A percentile compares a stretch with the other conserved stretches of the same genome.
Conservation (phyloP, 2,888 invertebrate genomes). For the Pandemis cinnamomeana region DNA sequence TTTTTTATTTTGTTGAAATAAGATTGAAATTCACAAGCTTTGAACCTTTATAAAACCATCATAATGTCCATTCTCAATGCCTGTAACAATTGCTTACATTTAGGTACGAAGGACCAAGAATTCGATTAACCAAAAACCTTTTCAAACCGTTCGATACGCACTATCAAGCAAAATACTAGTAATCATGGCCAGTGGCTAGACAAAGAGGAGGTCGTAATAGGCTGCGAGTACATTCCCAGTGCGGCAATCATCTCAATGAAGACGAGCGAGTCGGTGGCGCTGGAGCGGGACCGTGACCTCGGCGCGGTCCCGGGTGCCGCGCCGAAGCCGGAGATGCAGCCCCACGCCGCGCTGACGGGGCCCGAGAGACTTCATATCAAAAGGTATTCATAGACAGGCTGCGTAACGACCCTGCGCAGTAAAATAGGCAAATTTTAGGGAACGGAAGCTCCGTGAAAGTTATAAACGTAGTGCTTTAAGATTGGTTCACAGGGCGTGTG, state of each 20-base stretch:
- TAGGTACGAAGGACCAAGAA: not conserved
- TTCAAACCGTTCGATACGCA: not conserved
- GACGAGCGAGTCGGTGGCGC: slow-evolving; percentile 34
- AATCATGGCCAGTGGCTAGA: slow-evolving; percentile 28
- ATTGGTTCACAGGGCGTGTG: not conserved
- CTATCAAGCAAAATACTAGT: slow-evolving; percentile 13
- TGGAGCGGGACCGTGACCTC: slow-evolving; percentile 24
- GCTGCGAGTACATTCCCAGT: slow-evolving; percentile 20
- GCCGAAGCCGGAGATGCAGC: not conserved
- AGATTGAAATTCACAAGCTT: not conserved
- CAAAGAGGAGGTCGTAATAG: slow-evolving; percentile 18
- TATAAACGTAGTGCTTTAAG: not conserved
- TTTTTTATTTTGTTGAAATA: no score
- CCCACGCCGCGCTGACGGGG: not conserved
- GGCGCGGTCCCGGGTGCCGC: slow-evolving; percentile 1
- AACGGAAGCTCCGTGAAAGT: not conserved
- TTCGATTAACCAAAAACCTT: not conserved
- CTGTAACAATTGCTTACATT: not conserved
- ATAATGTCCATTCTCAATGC: not conserved
- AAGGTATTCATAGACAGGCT: slow-evolving; percentile 25
- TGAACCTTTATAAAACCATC: not conserved
- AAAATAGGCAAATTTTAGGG: not conserved
- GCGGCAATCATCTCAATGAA: slow-evolving; percentile 35
- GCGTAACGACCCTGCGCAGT: slow-evolving; percentile 39
- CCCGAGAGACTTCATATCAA: slow-evolving; percentile 12